phyloP scores from a whole-genome alignment of 2,888 invertebrate genomes.

The Conops quadrifasciatus region DNA sequence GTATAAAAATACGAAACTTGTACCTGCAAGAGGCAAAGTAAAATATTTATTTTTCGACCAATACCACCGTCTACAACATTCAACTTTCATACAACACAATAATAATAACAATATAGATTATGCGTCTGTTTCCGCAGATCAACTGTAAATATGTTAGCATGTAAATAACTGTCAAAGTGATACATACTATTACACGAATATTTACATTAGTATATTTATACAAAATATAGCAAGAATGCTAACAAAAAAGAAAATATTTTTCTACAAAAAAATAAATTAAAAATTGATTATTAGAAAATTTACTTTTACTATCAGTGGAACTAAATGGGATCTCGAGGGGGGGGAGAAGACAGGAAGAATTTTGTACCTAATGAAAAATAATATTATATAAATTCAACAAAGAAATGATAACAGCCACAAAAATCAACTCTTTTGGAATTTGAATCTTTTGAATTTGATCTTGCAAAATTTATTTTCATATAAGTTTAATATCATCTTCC shows the following conservation, averaged over 20 bases:
- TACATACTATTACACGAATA: background rate
- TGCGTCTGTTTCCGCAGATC: slow-evolving; percentile 5
- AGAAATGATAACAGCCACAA: no score
- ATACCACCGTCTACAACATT: slow-evolving; percentile 43
- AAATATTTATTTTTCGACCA: slow-evolving; percentile 54
- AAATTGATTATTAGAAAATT: background rate
- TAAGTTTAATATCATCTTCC: no score
- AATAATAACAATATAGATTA: slow-evolving; percentile 12
- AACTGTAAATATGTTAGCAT: slow-evolving; percentile 17
- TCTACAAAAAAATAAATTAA: background rate
- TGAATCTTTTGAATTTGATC: no score
- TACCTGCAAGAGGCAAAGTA: slow-evolving; percentile 51
- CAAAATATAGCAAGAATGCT: background rate
- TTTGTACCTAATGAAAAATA: no score
- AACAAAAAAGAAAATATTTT: no score
- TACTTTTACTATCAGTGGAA: background rate
- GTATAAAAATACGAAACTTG: slow-evolving; percentile 35
- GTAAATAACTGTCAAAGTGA: slow-evolving; percentile 23
- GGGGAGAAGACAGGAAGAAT: background rate
- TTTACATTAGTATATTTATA: slow-evolving; percentile 16
- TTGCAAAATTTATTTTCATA: no score
- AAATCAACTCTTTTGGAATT: no score
- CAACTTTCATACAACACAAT: slow-evolving; percentile 16
- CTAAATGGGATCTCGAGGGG: background rate
- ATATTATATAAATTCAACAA: no score